phyloP scores from a whole-genome alignment of 2,113 vertebrate genomes.

The Nerophis lumbriciformis region DNA sequence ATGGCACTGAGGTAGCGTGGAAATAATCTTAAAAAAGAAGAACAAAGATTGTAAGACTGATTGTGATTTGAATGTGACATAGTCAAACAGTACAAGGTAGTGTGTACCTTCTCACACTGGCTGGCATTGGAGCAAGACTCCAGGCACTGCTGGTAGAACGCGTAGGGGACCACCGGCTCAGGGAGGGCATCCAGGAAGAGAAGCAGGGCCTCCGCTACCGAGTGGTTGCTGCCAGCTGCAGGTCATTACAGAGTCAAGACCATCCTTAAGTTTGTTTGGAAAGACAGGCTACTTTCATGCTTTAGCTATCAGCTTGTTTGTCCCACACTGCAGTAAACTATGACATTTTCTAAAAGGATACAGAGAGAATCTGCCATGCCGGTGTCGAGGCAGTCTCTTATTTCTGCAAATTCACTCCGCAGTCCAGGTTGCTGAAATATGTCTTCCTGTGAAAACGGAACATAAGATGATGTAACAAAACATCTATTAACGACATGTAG shows the following conservation, averaged over 20 bases:
- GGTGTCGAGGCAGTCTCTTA: constrained; percentile 90
- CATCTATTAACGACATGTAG: background rate
- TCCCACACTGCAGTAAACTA: background rate
- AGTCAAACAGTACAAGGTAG: background rate
- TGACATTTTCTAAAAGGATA: constrained; percentile 76
- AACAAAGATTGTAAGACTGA: background rate
- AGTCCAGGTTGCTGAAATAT: constrained; percentile 96
- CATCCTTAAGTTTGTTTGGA: background rate
- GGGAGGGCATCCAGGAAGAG: constrained; percentile 94
- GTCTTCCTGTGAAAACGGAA: constrained; percentile 78
- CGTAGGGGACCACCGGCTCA: constrained; percentile 85
- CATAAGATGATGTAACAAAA: background rate
- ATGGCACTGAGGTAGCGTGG: constrained; percentile 80
- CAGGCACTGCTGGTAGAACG: constrained; percentile 78
- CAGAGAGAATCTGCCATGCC: constrained; percentile 82
- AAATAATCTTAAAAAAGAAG: constrained; percentile 73
- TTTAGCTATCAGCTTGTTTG: too few relatives aligned
- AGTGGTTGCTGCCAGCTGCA: constrained; percentile 90
- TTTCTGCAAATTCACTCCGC: constrained; percentile 85
- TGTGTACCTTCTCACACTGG: constrained; percentile 80
- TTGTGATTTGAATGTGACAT: background rate
- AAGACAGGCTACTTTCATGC: too few relatives aligned
- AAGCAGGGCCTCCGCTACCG: constrained; percentile 88
- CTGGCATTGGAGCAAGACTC: constrained; percentile 69
- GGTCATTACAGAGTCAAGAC: constrained; percentile 46